A percentile compares a stretch with the other conserved stretches of the same genome.
Conservation (phyloP, 2,797 vertebrate species). For the Galagoides demidoff region DNA sequence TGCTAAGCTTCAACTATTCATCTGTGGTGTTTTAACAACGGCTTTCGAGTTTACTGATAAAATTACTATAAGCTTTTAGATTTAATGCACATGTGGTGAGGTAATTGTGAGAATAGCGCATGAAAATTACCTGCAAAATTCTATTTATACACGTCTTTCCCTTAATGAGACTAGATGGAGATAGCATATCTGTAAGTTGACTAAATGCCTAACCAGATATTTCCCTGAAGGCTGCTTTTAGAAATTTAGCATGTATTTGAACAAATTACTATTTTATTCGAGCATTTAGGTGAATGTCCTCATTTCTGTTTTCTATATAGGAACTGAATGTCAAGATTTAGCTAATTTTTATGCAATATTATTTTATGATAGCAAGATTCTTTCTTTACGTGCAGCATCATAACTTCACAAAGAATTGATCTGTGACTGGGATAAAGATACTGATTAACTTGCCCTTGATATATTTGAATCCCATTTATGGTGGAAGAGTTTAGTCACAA, state of each 20-base stretch:
- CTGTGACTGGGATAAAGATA: background rate
- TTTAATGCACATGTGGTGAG: constrained; percentile 6
- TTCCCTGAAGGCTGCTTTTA: background rate
- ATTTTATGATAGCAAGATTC: constrained; percentile 17
- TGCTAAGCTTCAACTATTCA: constrained; percentile 49
- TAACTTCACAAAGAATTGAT: background rate
- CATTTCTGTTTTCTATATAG: background rate
- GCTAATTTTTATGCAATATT: background rate
- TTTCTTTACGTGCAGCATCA: background rate
- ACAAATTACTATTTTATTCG: background rate
- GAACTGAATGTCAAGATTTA: background rate
- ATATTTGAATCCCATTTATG: background rate
- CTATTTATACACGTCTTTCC: background rate
- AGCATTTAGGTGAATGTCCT: background rate
- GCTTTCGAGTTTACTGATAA: constrained; percentile 30
- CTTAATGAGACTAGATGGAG: background rate
- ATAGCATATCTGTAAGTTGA: background rate
- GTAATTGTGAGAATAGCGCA: background rate
- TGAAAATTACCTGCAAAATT: background rate
- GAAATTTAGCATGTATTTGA: background rate
- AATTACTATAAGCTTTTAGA: constrained; percentile 24
- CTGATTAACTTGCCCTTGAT: background rate
- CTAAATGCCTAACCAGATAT: background rate
- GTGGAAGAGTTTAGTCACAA: constrained; percentile 10
- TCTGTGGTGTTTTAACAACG: constrained; percentile 31